Evolutionary conservation across 1,140 invertebrate species (phyloP).

Genomic region (Bactericera cockerelli): DNA sequence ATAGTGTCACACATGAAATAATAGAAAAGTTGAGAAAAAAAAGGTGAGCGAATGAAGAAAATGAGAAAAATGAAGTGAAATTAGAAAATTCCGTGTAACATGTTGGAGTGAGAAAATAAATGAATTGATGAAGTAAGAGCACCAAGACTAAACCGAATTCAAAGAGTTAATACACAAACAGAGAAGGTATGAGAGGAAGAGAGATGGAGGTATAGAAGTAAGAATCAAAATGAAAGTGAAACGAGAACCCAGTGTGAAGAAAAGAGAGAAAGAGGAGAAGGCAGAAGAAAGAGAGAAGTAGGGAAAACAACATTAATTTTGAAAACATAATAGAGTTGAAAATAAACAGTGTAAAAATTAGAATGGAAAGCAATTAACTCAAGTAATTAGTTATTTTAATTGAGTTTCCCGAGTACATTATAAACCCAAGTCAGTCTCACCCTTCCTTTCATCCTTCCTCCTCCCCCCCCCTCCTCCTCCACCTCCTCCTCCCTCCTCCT

Average conservation of each 20-base stretch:
- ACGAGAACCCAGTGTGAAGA: neutral
- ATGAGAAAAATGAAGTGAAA: too few relatives aligned
- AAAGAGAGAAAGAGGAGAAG: neutral
- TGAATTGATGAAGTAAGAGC: too few relatives aligned
- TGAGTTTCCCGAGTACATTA: neutral
- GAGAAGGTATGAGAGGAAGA: neutral
- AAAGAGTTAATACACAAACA: neutral
- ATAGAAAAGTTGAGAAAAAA: too few relatives aligned
- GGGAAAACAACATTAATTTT: slow-evolving; percentile 3
- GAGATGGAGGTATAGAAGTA: neutral
- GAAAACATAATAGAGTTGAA: slow-evolving; percentile 8
- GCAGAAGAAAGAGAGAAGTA: neutral
- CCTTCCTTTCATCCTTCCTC: too few relatives aligned
- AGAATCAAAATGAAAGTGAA: slow-evolving; percentile 3
- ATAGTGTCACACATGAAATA: too few relatives aligned
- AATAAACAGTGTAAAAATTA: slow-evolving; percentile 9
- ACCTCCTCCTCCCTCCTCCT: too few relatives aligned
- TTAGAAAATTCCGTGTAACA: too few relatives aligned
- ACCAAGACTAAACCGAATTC: neutral
- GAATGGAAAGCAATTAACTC: slow-evolving; percentile 7
- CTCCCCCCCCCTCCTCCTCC: too few relatives aligned
- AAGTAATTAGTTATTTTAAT: slow-evolving; percentile 9
- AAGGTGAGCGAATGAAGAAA: too few relatives aligned
- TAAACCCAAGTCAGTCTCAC: too few relatives aligned
- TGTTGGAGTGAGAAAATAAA: too few relatives aligned